Percentiles rank a stretch among this genome's conserved stretches.
Evolutionary conservation across 92 coral and sea anemone species (phyloP).

Genomic region (Zoanthus gigantus): DNA sequence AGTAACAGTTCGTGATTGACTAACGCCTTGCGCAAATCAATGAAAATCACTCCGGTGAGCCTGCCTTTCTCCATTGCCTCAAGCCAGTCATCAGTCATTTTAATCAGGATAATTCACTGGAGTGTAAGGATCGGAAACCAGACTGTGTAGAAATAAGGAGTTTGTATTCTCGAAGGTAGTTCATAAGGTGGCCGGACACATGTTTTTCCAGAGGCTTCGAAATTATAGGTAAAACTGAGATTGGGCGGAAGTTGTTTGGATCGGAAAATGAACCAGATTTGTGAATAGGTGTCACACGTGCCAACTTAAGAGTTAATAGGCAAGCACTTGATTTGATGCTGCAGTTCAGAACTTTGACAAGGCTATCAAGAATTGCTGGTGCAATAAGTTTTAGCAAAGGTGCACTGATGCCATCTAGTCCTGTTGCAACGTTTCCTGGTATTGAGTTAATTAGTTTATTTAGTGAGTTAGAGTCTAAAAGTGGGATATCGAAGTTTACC

Average conservation of each 20-base stretch:
- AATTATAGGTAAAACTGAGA: constrained; percentile 51
- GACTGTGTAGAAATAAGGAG: not conserved
- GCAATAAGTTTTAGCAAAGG: constrained; percentile 43
- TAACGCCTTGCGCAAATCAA: too few relatives aligned
- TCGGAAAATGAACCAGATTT: not conserved
- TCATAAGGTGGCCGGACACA: not conserved
- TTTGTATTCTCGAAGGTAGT: not conserved
- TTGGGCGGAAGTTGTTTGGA: constrained; percentile 12
- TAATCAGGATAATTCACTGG: too few relatives aligned
- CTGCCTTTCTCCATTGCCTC: too few relatives aligned
- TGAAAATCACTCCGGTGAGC: too few relatives aligned
- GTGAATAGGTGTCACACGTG: constrained; percentile 33
- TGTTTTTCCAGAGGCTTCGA: constrained; percentile 50
- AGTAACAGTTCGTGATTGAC: too few relatives aligned
- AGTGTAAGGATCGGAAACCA: not conserved
- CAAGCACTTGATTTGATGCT: constrained; percentile 49
- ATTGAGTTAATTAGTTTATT: not conserved
- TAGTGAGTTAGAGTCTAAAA: not conserved
- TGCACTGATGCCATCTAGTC: constrained; percentile 16
- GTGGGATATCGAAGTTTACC: not conserved
- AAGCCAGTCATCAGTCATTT: too few relatives aligned
- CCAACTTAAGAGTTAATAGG: constrained; percentile 3
- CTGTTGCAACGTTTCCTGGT: constrained; percentile 25
- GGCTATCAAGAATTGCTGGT: constrained; percentile 44
- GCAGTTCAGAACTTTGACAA: not conserved